Evolutionary conservation across 2,888 invertebrate genomes (phyloP).

Genomic region (Cepaea hortensis): DNA sequence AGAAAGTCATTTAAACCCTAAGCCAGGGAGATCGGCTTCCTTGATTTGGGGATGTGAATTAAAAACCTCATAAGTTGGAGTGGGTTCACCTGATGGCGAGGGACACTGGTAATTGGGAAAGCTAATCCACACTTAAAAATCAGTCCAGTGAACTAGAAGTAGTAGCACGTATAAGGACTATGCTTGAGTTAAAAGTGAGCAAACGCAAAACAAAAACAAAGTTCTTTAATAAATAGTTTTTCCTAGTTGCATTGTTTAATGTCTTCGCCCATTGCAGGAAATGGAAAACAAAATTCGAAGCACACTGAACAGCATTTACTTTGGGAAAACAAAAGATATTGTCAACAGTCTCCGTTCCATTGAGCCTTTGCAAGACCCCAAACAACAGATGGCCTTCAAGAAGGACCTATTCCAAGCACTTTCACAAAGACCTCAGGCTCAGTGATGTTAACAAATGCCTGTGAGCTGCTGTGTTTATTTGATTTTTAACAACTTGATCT

Average conservation of each 20-base stretch:
- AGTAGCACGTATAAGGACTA: too few relatives aligned
- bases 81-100: too few relatives aligned
- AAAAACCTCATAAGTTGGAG: too few relatives aligned
- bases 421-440: slow-evolving; percentile 55
- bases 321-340: slow-evolving; percentile 98
- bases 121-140: too few relatives aligned
- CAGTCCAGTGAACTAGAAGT: too few relatives aligned
- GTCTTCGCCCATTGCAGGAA: slow-evolving; percentile 79
- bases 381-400: slow-evolving; percentile 57
- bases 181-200: too few relatives aligned
- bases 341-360: slow-evolving; percentile 92
- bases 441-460: slow-evolving; percentile 46
- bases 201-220: too few relatives aligned
- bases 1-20: too few relatives aligned
- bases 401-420: slow-evolving; percentile 62
- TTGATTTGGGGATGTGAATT: too few relatives aligned
- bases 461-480: slow-evolving; percentile 6
- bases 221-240: neutral
- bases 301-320: slow-evolving; percentile 98
- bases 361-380: slow-evolving; percentile 86
- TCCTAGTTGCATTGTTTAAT: neutral
- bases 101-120: too few relatives aligned
- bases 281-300: slow-evolving; percentile 99
- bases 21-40: too few relatives aligned
- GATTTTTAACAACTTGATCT: neutral